phyloP scores from a whole-genome alignment of 2,888 invertebrate species.

The Ophonus ardosiacus region DNA sequence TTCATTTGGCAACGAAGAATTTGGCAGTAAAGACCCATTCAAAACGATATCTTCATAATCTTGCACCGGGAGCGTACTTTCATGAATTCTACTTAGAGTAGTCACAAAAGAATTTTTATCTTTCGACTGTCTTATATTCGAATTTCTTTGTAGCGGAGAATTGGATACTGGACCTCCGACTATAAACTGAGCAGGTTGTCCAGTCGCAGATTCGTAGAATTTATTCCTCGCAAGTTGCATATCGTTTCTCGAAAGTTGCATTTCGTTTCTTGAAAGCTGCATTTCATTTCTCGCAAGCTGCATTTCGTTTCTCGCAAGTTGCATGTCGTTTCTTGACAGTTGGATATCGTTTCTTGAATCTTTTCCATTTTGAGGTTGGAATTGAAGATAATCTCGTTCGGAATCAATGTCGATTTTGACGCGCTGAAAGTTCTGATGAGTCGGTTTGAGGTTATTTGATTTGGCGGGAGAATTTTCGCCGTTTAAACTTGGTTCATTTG shows the following conservation, averaged over 20 bases:
- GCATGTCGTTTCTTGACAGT: neutral
- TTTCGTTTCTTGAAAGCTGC: conserved; percentile 63
- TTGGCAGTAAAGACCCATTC: conserved; percentile 76
- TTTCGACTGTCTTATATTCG: conserved; percentile 71
- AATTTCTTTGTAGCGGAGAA: conserved; percentile 60
- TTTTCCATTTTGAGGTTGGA: conserved; percentile 61
- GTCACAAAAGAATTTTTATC: conserved; percentile 79
- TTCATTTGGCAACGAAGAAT: conserved; percentile 73
- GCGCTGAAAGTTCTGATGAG: conserved; percentile 76
- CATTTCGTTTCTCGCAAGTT: conserved; percentile 56
- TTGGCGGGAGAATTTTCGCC: conserved; percentile 72
- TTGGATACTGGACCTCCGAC: conserved; percentile 59
- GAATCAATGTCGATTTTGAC: conserved; percentile 75
- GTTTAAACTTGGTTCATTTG: conserved; percentile 67
- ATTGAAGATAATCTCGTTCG: conserved; percentile 72
- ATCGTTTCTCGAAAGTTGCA: conserved; percentile 63
- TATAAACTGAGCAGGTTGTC: conserved; percentile 53
- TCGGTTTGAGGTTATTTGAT: conserved; percentile 73
- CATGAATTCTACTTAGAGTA: conserved; percentile 82
- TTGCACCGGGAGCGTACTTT: conserved; percentile 71
- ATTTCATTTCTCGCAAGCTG: conserved; percentile 63
- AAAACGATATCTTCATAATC: conserved; percentile 74
- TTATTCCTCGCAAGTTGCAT: conserved; percentile 63
- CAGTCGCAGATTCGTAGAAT: conserved; percentile 58
- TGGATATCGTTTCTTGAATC: conserved; percentile 7